Base-by-base conservation (phyloP, 2,888 invertebrate species). In the Mesochorus sp. region DNA sequence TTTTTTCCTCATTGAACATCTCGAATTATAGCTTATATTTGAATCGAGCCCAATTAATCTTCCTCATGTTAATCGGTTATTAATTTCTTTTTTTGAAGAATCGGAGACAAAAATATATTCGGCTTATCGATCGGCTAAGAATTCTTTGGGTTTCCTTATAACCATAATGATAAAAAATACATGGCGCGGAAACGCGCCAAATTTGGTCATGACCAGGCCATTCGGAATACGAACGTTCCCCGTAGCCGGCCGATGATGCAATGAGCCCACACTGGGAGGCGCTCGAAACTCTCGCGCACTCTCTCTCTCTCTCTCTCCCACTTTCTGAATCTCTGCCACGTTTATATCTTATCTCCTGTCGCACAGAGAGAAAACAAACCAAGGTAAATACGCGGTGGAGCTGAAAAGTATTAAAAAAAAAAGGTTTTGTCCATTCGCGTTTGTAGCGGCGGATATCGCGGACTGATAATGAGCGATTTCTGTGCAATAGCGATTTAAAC, bases 151-250 rank as follows among this genome's bases (percentile, higher is more conserved):
- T 70, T 80, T 71, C 57, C 49, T n/a, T n/a, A 28, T 4, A 19
- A 37, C 31, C 57, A 55, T 42, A 49, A 57, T 49, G 55, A 42
- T 44, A 59, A 10, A 17, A 37, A 37, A 12, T 17, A 24, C 55
- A 37, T 34, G 71, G 57, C 49, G 49, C 68, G 78, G 77, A 82
- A 83, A 81, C 86, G 82, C 83, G 79, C 86, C 86, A 87, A 87
- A 87, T 87, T 86, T 89, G 88, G 89, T 88, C 88, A 88, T 89
- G 62, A 62, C 51, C 61, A 71, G 51, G 85, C 84, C 85, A 85
- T 86, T 85, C 83, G 84, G 84, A n/a, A 80, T 42, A 62, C 55
- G 82, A 84, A 81, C 82, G 81, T 77, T 84, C 82, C 80, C 87
- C 85, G 84, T 84, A 83, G 81, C 82, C 80, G 75, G 81, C 70